Base-by-base conservation (phyloP, 2,113 vertebrate genomes). In the Collichthys lucidus region DNA sequence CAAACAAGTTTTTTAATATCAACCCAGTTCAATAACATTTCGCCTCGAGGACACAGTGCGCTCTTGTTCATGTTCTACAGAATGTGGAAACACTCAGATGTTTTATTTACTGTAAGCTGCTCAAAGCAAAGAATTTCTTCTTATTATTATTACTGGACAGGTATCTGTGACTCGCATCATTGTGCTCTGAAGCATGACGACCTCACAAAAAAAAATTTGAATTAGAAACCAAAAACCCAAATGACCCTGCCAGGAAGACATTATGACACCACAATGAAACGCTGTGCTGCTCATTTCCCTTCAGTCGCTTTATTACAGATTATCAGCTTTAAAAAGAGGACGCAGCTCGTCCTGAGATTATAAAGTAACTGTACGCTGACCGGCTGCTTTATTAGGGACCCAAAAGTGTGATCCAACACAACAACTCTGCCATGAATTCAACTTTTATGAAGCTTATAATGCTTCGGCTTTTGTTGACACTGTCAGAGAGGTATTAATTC, bases 1-100 rank as follows among this genome's bases (percentile, higher is more conserved):
- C 62, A 7, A 67, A 68, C 59, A 66, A 52, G 47, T 50, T 75
- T 86, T 86, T 12, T 12, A 40, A n/a, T 17, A 9, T 29, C 26
- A 9, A 29, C 49, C 24, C 20, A 63, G 49, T 62, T 4, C 63
- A 31, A 14, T 24, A 55, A 55, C 64, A 50, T 42, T 12, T 56
- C 9, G 29, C 42, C 52, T 60, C 6, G 6, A 68, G 52, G 42
- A 79, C 52, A 55, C 9, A 46, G 47, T 26, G 10, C 7, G 26
- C 11, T 50, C n/a, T 26, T 40, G 49, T 14, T 52, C 29, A 22
- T 9, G 1, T 10, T 42, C 0, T 24, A 53, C 29, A 24, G 35
- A 40, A 26, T 50, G n/a, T 11, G 4, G 3, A 42, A 24, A 19
- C 19, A 46, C 24, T 35, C 12, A 42, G 42, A 50, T 19, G 0